Base-by-base conservation (phyloP, 2,113 vertebrate genomes). In the Dromaius novaehollandiae region DNA sequence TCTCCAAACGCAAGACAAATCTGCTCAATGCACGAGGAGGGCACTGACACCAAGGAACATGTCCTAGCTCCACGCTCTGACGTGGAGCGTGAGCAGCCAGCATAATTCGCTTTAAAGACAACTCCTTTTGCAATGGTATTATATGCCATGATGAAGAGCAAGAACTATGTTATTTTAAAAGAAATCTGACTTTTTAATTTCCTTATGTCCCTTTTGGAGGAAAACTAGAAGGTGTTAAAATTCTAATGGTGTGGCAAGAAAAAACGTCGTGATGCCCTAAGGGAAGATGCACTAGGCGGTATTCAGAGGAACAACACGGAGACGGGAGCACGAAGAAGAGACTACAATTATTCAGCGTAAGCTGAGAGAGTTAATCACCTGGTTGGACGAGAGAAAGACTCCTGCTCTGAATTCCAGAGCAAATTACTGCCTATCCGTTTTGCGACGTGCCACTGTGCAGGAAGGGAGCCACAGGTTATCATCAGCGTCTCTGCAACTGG, bases 301-400 rank as follows among this genome's bases (percentile, higher is more conserved):
- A 8, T 2, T 66, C 40, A 26, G 82, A 4, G 71, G 55, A 71
- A 86, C 83, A 94, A 83, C 25, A n/a, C 40, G 36, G 11, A 66
- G 44, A 10, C 8, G 79, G 85, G 61, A 90, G 55, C 2, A 1
- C 4, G 73, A 89, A 92, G 80, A 88, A 86, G 95, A 95, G 80
- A 30, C 76, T 77, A 80, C 90, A 90, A 92, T 97, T 94, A 88
- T 40, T 88, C 86, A 94, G 2, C 4, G 64, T 13, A 46, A 78
- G 64, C 21, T 3, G 38, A 70, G 87, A 8, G 2, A 84, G 71
- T 85, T 90, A 36, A 88, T 92, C 51, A 74, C 26, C 3, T 12
- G 50, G 55, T 15, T 74, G 90, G 93, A 13, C 93, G 66, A 75
- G 2, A 40, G 58, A 12, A 75, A 82, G 28, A 32, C 2, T 9